These are phyloP conservation scores for Gulo gulo DNA, from an alignment of 2,113 vertebrate genomes.

Conservation along the genomic window DNA sequence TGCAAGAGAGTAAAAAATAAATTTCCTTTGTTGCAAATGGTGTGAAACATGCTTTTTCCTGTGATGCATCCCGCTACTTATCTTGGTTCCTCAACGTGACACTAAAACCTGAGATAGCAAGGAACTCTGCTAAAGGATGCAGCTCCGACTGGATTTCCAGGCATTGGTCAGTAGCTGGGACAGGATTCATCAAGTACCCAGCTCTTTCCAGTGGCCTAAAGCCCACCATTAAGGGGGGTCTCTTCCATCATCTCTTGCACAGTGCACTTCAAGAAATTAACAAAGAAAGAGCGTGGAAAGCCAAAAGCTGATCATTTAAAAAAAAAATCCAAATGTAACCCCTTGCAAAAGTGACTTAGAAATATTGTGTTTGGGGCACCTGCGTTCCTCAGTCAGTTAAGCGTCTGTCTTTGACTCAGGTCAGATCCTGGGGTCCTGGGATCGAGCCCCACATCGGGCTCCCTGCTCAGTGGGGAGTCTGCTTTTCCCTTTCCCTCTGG, in stretches of 20 bases:
- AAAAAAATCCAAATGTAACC: neutral
- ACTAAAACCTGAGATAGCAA: neutral
- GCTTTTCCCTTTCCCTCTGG: neutral
- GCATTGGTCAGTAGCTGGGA: neutral
- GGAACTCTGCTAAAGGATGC: neutral
- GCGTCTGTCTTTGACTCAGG: neutral
- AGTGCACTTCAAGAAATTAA: neutral
- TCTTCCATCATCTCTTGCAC: neutral
- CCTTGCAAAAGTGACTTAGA: neutral
- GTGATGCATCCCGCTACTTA: neutral
- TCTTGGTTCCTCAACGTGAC: neutral
- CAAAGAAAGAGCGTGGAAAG: neutral
- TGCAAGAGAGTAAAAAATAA: neutral
- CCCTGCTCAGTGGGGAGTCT: neutral
- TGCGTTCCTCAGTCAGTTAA: neutral
- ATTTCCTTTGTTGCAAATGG: neutral
- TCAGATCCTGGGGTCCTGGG: neutral
- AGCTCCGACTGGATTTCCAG: neutral
- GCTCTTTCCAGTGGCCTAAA: neutral
- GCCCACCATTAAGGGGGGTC: too few species aligned
- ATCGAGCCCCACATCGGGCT: neutral
- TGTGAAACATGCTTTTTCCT: neutral
- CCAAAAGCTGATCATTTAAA: neutral
- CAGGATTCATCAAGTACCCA: neutral
- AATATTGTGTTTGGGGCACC: neutral